phyloP scores from a whole-genome alignment of 2,113 vertebrate genomes.

The Hemicordylus capensis region DNA sequence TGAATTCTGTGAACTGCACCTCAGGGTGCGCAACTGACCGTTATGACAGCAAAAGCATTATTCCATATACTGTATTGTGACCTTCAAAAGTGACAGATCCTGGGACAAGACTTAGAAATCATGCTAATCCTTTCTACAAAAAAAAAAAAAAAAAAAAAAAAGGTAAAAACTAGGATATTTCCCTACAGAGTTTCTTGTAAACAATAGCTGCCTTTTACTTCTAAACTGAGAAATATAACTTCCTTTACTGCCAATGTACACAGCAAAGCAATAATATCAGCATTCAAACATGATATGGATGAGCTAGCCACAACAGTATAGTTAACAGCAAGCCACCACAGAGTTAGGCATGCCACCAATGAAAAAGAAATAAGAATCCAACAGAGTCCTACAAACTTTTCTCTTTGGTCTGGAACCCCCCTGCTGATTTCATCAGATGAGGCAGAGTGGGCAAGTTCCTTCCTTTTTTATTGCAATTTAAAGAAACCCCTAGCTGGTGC shows the following conservation, averaged over 20 bases:
- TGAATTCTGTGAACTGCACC: not conserved
- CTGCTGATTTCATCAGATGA: not conserved
- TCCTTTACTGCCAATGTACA: not conserved
- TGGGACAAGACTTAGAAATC: not conserved
- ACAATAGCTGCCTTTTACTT: not conserved
- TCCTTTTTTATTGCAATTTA: not conserved
- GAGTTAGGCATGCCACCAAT: constrained; percentile 28
- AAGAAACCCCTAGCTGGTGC: not conserved
- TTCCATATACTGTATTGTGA: not conserved
- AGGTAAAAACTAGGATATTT: not conserved
- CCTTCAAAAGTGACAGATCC: not conserved
- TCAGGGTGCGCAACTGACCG: not conserved
- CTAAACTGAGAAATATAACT: constrained; percentile 5
- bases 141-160: not conserved
- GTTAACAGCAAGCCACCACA: constrained; percentile 25
- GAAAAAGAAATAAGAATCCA: constrained; percentile 33
- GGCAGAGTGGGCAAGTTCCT: not conserved
- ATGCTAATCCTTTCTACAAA: not conserved
- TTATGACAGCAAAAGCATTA: not conserved
- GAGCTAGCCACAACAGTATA: constrained; percentile 18
- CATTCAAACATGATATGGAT: constrained; percentile 11
- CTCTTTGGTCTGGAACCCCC: constrained; percentile 13
- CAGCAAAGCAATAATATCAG: not conserved
- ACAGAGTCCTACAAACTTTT: accelerated
- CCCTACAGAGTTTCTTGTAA: not conserved